phyloP scores from a whole-genome alignment of 2,797 vertebrate genomes.

The Falco peregrinus region DNA sequence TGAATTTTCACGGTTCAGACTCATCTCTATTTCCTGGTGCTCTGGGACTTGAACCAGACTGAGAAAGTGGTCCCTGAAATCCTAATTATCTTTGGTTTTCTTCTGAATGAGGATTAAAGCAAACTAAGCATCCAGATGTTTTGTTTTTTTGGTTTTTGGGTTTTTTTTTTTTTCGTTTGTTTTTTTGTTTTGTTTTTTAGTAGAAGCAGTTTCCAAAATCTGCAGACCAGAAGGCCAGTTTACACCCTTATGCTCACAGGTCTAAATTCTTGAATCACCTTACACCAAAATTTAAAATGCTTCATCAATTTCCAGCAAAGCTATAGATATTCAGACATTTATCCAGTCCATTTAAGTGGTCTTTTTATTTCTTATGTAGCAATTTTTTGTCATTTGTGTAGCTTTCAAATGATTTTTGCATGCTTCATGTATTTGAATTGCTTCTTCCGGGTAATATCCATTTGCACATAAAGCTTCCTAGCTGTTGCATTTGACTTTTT shows the following conservation, averaged over 20 bases:
- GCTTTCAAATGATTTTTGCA: slow-evolving; percentile 3
- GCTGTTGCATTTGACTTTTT: background rate
- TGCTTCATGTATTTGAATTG: background rate
- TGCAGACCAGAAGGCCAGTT: background rate
- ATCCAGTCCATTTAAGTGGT: background rate
- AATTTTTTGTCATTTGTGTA: background rate
- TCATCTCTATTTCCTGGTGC: background rate
- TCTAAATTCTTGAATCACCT: background rate
- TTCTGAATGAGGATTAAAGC: background rate
- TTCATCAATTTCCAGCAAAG: background rate
- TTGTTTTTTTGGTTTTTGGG: background rate
- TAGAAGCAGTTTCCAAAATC: background rate
- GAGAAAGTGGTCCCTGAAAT: background rate
- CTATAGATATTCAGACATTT: background rate
- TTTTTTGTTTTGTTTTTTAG: background rate
- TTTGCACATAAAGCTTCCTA: slow-evolving; percentile 1
- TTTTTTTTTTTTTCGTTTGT: too few species aligned
- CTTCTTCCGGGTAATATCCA: background rate
- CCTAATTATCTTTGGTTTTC: background rate
- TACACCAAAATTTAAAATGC: background rate
- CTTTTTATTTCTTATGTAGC: slow-evolving; percentile 9
- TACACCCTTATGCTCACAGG: background rate
- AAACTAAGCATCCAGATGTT: background rate
- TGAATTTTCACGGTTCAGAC: background rate
- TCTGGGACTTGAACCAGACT: background rate